A percentile compares a stretch with the other conserved stretches of the same genome.
These are phyloP conservation scores for Troides helena DNA, from an alignment of 2,888 invertebrate species.

Conservation along the genomic window DNA sequence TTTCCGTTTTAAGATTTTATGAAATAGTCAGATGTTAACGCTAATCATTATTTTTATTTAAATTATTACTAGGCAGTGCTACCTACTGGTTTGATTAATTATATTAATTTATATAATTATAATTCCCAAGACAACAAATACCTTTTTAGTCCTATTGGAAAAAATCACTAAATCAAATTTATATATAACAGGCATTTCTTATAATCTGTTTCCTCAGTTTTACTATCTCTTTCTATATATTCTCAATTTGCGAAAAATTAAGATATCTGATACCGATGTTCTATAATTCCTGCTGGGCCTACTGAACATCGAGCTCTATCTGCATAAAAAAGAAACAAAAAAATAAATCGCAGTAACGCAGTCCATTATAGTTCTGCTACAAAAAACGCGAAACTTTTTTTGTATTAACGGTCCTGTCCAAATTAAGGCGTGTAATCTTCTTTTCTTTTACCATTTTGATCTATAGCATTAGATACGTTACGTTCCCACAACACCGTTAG, in stretches of 20 bases:
- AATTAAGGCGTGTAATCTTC: slow-evolving; percentile 77
- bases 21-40: not conserved
- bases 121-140: no score
- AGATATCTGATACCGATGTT: slow-evolving; percentile 13
- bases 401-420: slow-evolving; percentile 64
- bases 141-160: not conserved
- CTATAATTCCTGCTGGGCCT: slow-evolving; percentile 61
- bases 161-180: not conserved
- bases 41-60: not conserved
- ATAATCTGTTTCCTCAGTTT: not conserved
- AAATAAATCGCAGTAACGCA: slow-evolving; percentile 70
- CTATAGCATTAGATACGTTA: slow-evolving; percentile 30
- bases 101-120: no score
- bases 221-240: not conserved
- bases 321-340: slow-evolving; percentile 49
- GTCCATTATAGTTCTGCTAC: slow-evolving; percentile 45
- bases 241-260: slow-evolving; percentile 7
- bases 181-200: not conserved
- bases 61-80: not conserved
- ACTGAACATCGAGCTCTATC: slow-evolving; percentile 61
- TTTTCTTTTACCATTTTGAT: slow-evolving; percentile 50
- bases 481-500: slow-evolving; percentile 31
- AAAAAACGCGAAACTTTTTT: slow-evolving; percentile 51
- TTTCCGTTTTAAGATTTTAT: slow-evolving; percentile 29
- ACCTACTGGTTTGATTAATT: not conserved